Conservation (phyloP, 2,888 invertebrate genomes). For the Nemurella pictetii region DNA sequence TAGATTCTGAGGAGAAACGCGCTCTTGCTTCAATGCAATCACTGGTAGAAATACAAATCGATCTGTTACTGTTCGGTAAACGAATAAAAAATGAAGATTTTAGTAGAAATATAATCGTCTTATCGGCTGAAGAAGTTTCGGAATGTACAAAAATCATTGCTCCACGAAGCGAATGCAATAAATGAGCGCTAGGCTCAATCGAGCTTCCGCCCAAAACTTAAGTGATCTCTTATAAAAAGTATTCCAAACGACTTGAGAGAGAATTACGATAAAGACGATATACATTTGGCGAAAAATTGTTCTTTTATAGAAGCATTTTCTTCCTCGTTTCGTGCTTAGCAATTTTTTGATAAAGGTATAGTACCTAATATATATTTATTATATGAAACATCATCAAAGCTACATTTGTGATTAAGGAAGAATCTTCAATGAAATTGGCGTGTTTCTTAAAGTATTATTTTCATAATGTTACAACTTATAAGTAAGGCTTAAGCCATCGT, state of each 20-base stretch:
- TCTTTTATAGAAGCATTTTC: background rate
- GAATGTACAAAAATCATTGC: constrained; percentile 11
- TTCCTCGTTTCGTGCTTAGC: background rate
- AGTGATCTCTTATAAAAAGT: background rate
- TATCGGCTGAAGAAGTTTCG: constrained; percentile 1
- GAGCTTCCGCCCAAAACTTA: background rate
- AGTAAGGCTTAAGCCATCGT: no score
- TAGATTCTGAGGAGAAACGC: no score
- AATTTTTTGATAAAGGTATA: background rate
- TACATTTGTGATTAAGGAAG: background rate
- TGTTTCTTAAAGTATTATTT: no score
- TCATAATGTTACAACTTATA: no score
- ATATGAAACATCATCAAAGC: background rate
- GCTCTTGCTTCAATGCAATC: background rate
- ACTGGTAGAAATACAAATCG: background rate
- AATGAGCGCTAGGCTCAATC: background rate
- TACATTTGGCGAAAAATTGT: background rate
- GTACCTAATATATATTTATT: background rate
- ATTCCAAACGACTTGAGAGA: background rate
- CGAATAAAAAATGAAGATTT: constrained; percentile 8
- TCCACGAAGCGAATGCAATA: constrained; percentile 11
- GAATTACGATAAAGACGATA: background rate
- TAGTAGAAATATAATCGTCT: background rate
- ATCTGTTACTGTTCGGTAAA: background rate
- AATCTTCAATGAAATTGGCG: no score